Evolutionary conservation across 2,113 vertebrate species (phyloP), one percentile per base, ranked within the genome.

Genomic region (Macaca nemestrina): DNA sequence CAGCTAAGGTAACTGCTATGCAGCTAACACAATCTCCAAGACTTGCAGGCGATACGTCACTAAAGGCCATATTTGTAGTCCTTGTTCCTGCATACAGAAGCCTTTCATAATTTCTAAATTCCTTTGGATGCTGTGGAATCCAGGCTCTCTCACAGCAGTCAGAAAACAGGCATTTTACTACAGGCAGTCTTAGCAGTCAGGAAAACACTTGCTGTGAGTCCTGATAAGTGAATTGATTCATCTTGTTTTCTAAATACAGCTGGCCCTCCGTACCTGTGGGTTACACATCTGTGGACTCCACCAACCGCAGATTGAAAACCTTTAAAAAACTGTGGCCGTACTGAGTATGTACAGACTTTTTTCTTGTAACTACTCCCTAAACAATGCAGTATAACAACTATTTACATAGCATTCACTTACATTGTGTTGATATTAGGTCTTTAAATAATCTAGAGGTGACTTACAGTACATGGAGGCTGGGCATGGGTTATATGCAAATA

Each of bases 91-190:
- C 5, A 10, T 7, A 48, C 0, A 40, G 90, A 78, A 85, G 61
- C 38, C 52, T 82, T 89, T 72, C 57, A 64, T 50, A 38, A 88
- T 80, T 90, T 93, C 91, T 81, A 78, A 81, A 93, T 81, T 90
- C 88, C 78, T 64, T 76, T 4, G 2, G 45, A n/a, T 59, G 72
- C 70, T 45, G 64, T 70, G 72, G 94, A 88, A 59, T 88, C 72
- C 59, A 32, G 13, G 64, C 73, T 27, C 27, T 95, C 79, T 88
- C 94, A 79, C 14, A 38, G 50, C 13, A 23, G 12, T 55, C 67
- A 45, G n/a, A n/a, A 64, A 25, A 25, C 4, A 32, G 68, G 14
- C n/a, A 64, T 43, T 68, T 27, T 17, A 68, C 30, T 2, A 7
- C 6, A 18, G 2, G 48, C 22, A 6, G 50, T 48, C 85, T 88